phyloP scores from a whole-genome alignment of 2,888 invertebrate genomes.

The Habroteleia sp. region DNA sequence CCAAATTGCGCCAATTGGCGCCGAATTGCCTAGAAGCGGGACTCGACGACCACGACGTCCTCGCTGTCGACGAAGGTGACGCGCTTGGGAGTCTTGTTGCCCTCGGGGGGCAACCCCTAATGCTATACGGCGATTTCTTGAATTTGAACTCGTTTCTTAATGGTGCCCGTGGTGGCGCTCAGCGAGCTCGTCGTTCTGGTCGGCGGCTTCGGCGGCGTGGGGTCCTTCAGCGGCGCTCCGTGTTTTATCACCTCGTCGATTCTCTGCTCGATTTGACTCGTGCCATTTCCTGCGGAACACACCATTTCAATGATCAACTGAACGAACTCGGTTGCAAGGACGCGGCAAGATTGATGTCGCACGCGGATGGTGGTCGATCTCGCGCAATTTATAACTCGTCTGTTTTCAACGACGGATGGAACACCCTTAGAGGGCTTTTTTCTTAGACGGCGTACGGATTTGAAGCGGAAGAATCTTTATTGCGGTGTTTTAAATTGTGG shows the following conservation, averaged over 20 bases:
- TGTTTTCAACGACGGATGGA: too few relatives aligned
- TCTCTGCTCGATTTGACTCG: slow-evolving; percentile 61
- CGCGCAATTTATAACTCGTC: too few relatives aligned
- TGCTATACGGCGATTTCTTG: slow-evolving; percentile 90
- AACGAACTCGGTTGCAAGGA: too few relatives aligned
- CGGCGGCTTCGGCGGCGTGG: slow-evolving; percentile 77
- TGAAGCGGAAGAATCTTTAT: too few relatives aligned
- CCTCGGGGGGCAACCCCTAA: slow-evolving; percentile 80
- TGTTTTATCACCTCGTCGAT: slow-evolving; percentile 63
- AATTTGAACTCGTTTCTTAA: slow-evolving; percentile 90
- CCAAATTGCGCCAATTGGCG: too few relatives aligned
- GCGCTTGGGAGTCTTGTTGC: slow-evolving; percentile 76
- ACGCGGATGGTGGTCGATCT: too few relatives aligned
- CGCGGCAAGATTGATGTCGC: too few relatives aligned
- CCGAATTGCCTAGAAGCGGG: slow-evolving; percentile 77
- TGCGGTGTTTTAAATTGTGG: too few relatives aligned
- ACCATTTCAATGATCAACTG: too few relatives aligned
- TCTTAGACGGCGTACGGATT: too few relatives aligned
- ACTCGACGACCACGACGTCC: slow-evolving; percentile 68
- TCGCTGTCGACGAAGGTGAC: slow-evolving; percentile 77
- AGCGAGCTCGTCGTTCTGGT: slow-evolving; percentile 77
- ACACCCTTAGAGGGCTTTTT: too few relatives aligned
- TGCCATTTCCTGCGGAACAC: slow-evolving; percentile 49
- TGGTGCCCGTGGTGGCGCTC: slow-evolving; percentile 80
- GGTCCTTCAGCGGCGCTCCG: slow-evolving; percentile 64